Conservation (phyloP, 2,888 invertebrate genomes). For the Neoitamus cyanurus region DNA sequence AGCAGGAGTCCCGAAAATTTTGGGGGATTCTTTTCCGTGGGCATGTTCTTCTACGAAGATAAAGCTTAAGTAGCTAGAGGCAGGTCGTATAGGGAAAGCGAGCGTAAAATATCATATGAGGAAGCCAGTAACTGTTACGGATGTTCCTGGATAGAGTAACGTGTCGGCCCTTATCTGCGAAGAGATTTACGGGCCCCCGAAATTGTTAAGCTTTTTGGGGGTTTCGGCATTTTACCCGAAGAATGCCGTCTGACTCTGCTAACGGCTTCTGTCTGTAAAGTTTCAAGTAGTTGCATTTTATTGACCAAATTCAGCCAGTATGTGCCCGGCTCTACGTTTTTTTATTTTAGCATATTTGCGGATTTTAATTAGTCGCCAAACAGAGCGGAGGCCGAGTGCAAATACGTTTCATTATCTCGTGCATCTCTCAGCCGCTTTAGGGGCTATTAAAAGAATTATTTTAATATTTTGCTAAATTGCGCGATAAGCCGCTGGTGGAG, state of each 20-base stretch:
- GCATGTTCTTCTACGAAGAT: neutral
- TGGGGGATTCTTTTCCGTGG: neutral
- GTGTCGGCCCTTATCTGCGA: neutral
- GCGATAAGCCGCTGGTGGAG: neutral
- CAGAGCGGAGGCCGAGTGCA: neutral
- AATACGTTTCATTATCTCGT: neutral
- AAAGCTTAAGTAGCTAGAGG: constrained; percentile 3
- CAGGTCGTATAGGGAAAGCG: neutral
- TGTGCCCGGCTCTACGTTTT: neutral
- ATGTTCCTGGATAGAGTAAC: neutral
- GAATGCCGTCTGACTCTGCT: neutral
- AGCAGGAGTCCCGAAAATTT: constrained; percentile 16
- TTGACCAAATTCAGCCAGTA: constrained; percentile 14
- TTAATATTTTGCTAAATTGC: neutral
- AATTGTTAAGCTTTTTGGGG: constrained; percentile 9
- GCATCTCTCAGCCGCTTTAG: neutral
- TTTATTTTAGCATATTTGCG: neutral
- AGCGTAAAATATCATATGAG: constrained; percentile 21
- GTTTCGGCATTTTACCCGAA: neutral
- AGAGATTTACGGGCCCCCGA: constrained; percentile 9
- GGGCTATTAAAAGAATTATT: neutral
- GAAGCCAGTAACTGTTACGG: constrained; percentile 29
- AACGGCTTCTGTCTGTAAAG: constrained; percentile 24
- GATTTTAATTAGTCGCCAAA: neutral
- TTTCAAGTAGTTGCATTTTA: constrained; percentile 23